Base-by-base conservation (phyloP, 2,888 invertebrate genomes). In the Hyppa rectilinea region DNA sequence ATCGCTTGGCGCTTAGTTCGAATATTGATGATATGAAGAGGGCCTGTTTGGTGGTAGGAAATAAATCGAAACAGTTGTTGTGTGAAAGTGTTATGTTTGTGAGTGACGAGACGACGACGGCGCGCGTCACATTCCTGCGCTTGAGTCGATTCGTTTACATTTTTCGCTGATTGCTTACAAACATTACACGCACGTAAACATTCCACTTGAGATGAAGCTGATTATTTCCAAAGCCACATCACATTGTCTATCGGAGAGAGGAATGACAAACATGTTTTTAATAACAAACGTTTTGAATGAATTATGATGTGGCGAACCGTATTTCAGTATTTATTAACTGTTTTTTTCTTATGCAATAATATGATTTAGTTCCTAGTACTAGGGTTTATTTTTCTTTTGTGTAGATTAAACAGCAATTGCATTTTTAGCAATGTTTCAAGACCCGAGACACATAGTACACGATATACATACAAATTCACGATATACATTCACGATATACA, bases 101-200 rank as follows among this genome's bases (percentile, higher is more conserved):
- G 70, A 64, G 73, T 80, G 84, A 83, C 78, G 74, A 80, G 78
- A 67, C 66, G 73, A 67, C 66, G 73, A 61, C 70, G 49, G 79
- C 85, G 86, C 74, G 86, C 84, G 73, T 71, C 85, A 85, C 89
- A 93, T 92, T 89, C 90, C 87, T 68, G 49, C 81, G 82, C 81
- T 74, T 84, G 83, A 73, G 81, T 77, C 79, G 75, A 86, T 85
- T 88, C 87, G 90, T 91, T 92, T 91, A 90, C 90, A 93, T 93
- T 91, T 92, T 92, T 79, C 83, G 84, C 85, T 87, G 89, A 89
- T 92, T 90, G 92, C 91, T 93, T 93, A 92, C 90, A 93, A 94
- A 93, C 92, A 93, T 89, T 78, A 65, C 58, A 80, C 78, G 82
- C 86, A 88, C 85, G 88, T 87, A 89, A 90, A 90, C 89, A 91